phyloP scores from a whole-genome alignment of 2,113 vertebrate genomes.

The Aptenodytes patagonicus region DNA sequence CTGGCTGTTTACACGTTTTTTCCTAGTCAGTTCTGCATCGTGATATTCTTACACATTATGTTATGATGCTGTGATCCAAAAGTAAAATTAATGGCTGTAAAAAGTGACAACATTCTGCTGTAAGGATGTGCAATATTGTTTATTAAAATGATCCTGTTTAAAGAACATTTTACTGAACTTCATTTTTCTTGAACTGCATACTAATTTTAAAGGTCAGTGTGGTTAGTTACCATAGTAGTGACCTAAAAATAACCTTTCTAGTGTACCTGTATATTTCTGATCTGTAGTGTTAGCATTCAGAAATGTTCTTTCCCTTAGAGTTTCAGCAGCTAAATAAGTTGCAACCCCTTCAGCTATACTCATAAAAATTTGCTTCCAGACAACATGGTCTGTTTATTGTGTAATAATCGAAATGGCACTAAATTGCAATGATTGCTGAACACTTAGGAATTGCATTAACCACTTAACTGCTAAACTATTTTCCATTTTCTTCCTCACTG shows the following conservation, averaged over 20 bases:
- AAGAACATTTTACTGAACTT: constrained; percentile 65
- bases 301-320: constrained; percentile 74
- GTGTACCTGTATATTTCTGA: constrained; percentile 76
- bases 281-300: constrained; percentile 67
- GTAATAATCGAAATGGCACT: constrained; percentile 88
- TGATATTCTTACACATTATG: neutral
- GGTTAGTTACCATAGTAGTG: constrained; percentile 71
- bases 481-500: constrained; percentile 50
- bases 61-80: constrained; percentile 19
- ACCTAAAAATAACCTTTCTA: constrained; percentile 77
- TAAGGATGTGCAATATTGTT: constrained; percentile 30
- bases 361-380: constrained; percentile 87
- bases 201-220: constrained; percentile 75
- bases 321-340: constrained; percentile 83
- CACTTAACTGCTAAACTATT: constrained; percentile 74
- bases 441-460: constrained; percentile 84
- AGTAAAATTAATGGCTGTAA: constrained; percentile 46
- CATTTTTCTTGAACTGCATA: constrained; percentile 65
- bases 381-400: constrained; percentile 88
- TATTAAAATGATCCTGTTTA: constrained; percentile 50
- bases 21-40: neutral
- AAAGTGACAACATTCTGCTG: constrained; percentile 50
- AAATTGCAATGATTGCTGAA: constrained; percentile 84
- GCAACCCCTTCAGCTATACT: constrained; percentile 84
- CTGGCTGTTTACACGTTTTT: constrained; percentile 17